Evolutionary conservation across 1,140 invertebrate genomes (phyloP).

Genomic region (Plutomurus gul): DNA sequence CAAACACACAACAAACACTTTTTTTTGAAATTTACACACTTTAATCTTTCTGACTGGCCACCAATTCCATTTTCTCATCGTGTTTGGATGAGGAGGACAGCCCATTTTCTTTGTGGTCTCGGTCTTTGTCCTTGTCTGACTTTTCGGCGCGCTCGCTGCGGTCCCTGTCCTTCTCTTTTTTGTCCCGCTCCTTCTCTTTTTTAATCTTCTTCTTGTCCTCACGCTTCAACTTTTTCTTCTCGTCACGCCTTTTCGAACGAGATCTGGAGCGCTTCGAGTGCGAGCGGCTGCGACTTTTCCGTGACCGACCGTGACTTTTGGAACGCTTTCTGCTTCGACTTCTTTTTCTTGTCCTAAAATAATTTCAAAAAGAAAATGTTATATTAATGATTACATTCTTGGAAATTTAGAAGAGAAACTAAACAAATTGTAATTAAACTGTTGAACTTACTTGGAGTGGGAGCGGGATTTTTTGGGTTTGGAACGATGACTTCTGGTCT

Average conservation of each 20-base stretch:
- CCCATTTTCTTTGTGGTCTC: constrained; percentile 46
- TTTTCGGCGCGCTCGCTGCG: constrained; percentile 56
- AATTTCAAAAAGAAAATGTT: neutral
- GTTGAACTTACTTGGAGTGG: constrained; percentile 39
- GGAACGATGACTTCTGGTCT: constrained; percentile 54
- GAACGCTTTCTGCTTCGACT: constrained; percentile 51
- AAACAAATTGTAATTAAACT: neutral
- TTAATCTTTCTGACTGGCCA: constrained; percentile 42
- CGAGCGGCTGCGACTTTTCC: constrained; percentile 59
- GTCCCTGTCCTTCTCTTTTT: constrained; percentile 54
- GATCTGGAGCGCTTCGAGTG: constrained; percentile 63
- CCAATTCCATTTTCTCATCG: constrained; percentile 35
- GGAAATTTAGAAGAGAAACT: neutral
- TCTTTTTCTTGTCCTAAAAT: constrained; percentile 25
- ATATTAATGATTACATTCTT: neutral
- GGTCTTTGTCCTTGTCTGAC: constrained; percentile 53
- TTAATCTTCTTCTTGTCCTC: constrained; percentile 57
- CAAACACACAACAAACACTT: too few species aligned
- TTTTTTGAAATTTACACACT: too few species aligned
- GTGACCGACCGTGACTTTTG: constrained; percentile 59
- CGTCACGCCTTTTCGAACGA: constrained; percentile 56
- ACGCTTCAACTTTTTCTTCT: constrained; percentile 58
- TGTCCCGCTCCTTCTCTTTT: constrained; percentile 54
- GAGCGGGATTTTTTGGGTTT: constrained; percentile 46
- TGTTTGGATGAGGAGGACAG: too few species aligned